Base-by-base conservation (phyloP, 2,113 vertebrate genomes). In the Quiscalus mexicanus region DNA sequence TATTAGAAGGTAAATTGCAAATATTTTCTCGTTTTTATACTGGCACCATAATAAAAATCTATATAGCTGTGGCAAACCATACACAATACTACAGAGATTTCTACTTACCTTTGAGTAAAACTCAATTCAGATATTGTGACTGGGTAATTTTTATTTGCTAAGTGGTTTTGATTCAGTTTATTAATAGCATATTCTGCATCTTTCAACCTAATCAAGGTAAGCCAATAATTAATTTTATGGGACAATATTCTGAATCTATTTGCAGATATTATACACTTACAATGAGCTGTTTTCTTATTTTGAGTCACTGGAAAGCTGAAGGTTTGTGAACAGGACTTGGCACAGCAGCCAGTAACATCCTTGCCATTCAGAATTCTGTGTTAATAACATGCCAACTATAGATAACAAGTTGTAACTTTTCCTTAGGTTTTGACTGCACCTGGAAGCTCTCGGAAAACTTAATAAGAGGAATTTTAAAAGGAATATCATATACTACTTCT, bases 251-350 rank as follows among this genome's bases (percentile, higher is more conserved):
- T 53, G 0, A 58, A 33, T 80, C 16, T 60, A 0, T 52, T 83
- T 59, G 39, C 22, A 82, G 35, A 25, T 93, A 68, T 59, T 95
- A 30, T 55, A 44, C 5, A 18, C 59, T 68, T 71, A 87, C 8
- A 93, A 74, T 53, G 49, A 96, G 86, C 45, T 89, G 5, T 64
- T 82, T 94, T 79, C 84, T 74, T 83, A 44, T 84, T 86, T 67
- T 90, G 20, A 62, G 47, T 82, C 67, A 67, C 82, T 96, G 93
- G 87, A 77, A 92, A 94, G 90, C 62, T 77, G 84, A 75, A 87
- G 45, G 59, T 37, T 45, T 90, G 35, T 85, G 79, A 88, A 76
- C 69, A 77, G 82, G 49, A 41, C 73, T 91, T 84, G 21, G 82
- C 90, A 55, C 69, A 92, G 93, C 91, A 96, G 78, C 89, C 69